Percentiles rank a stretch among this genome's conserved stretches.
Conservation (phyloP, 2,888 invertebrate species). For the Gibbula magus region DNA sequence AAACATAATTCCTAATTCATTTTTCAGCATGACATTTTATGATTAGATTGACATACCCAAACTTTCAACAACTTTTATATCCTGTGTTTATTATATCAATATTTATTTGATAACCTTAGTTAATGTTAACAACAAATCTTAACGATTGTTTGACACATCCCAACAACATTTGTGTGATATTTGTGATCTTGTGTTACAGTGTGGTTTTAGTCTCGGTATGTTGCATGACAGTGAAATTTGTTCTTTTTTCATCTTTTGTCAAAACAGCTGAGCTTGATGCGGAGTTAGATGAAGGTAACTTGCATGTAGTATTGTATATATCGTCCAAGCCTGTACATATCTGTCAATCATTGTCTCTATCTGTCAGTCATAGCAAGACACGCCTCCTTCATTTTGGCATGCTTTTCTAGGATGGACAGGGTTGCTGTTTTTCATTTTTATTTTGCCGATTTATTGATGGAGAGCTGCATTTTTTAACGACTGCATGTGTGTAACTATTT, state of each 20-base stretch:
- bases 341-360: not conserved
- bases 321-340: not conserved
- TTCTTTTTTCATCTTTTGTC: conserved; percentile 27
- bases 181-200: too few relatives aligned
- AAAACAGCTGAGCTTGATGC: conserved; percentile 48
- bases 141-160: too few relatives aligned
- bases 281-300: conserved; percentile 50
- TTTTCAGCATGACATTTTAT: too few relatives aligned
- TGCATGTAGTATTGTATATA: conserved; percentile 18
- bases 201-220: too few relatives aligned
- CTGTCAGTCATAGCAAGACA: not conserved
- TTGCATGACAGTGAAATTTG: conserved; percentile 21
- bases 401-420: not conserved
- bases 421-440: not conserved
- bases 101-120: not conserved
- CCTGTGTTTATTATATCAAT: too few relatives aligned
- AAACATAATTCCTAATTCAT: too few relatives aligned
- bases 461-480: not conserved
- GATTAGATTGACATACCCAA: too few relatives aligned
- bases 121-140: not conserved
- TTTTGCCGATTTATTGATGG: not conserved
- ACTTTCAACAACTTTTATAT: too few relatives aligned
- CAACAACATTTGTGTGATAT: too few relatives aligned
- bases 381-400: not conserved
- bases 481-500: not conserved